Conservation (phyloP, 2,113 vertebrate species). For the Lutjanus erythropterus region DNA sequence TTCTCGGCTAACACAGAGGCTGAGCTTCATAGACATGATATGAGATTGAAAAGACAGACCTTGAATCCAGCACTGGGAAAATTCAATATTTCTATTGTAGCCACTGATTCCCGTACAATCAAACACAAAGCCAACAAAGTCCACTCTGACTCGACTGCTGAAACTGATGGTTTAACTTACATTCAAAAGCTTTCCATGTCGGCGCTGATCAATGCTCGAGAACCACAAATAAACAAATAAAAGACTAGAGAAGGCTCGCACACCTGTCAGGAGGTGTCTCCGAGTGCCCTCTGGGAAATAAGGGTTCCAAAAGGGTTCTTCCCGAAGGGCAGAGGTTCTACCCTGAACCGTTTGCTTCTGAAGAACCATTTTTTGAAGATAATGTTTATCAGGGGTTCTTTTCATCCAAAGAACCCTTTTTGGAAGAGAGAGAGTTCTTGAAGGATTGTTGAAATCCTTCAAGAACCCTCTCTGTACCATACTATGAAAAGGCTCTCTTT, state of each 20-base stretch:
- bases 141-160: conserved; percentile 15
- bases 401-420: too few species aligned
- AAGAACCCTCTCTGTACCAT: too few species aligned
- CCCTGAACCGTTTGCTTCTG: too few species aligned
- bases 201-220: conserved; percentile 39
- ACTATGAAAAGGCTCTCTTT: too few species aligned
- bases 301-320: too few species aligned
- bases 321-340: too few species aligned
- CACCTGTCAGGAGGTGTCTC: conserved; percentile 54
- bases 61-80: conserved; percentile 50
- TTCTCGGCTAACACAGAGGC: conserved; percentile 57
- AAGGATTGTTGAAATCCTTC: too few species aligned
- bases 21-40: conserved; percentile 64
- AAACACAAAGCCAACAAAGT: conserved; percentile 38
- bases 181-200: conserved; percentile 47
- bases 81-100: conserved; percentile 61
- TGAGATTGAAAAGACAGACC: conserved; percentile 67
- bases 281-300: too few species aligned
- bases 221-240: conserved; percentile 51
- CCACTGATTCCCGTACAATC: conserved; percentile 50
- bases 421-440: too few species aligned
- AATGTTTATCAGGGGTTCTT: too few species aligned
- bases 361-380: too few species aligned
- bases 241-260: conserved; percentile 31
- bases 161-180: conserved; percentile 56